These are phyloP conservation scores for Thalassophryne amazonica DNA, from an alignment of 2,797 vertebrate genomes.

Conservation along the genomic window DNA sequence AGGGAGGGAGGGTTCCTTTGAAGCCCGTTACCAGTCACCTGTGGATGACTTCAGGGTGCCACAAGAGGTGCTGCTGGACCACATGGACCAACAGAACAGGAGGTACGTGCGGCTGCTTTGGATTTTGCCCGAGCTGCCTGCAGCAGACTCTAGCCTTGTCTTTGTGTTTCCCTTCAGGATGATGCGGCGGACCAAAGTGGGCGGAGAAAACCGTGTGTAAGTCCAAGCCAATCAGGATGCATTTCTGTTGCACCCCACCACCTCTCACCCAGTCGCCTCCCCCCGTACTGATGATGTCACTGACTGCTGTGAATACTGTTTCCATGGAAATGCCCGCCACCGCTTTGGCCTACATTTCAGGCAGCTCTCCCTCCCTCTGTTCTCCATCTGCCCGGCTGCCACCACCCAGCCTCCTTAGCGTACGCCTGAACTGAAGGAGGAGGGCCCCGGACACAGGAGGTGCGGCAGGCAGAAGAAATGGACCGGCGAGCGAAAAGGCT, in stretches of 20 bases:
- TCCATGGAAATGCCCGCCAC: constrained; percentile 88
- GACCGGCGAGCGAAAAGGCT: constrained; percentile 50
- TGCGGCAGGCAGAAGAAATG: constrained; percentile 56
- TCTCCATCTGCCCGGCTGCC: constrained; percentile 1
- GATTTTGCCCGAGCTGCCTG: neutral
- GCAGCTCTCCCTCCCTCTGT: constrained; percentile 80
- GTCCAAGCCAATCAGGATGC: constrained; percentile 53
- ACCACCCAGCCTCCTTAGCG: constrained; percentile 28
- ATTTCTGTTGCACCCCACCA: constrained; percentile 24
- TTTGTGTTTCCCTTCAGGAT: constrained; percentile 77
- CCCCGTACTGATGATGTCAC: constrained; percentile 86
- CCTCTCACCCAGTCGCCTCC: constrained; percentile 41
- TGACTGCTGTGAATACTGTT: constrained; percentile 89
- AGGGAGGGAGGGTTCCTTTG: constrained; percentile 87
- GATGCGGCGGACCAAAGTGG: constrained; percentile 88
- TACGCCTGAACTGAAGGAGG: constrained; percentile 40
- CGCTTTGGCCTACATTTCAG: constrained; percentile 91
- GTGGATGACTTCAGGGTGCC: constrained; percentile 90
- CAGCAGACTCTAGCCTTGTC: constrained; percentile 31
- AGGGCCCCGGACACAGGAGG: constrained; percentile 34
- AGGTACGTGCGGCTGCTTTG: constrained; percentile 70
- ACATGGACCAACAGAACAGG: constrained; percentile 87
- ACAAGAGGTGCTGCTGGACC: constrained; percentile 89
- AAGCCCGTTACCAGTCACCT: constrained; percentile 90
- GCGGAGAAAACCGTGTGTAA: constrained; percentile 93